phyloP scores from a whole-genome alignment of 2,113 vertebrate genomes.

The Carlito syrichta region DNA sequence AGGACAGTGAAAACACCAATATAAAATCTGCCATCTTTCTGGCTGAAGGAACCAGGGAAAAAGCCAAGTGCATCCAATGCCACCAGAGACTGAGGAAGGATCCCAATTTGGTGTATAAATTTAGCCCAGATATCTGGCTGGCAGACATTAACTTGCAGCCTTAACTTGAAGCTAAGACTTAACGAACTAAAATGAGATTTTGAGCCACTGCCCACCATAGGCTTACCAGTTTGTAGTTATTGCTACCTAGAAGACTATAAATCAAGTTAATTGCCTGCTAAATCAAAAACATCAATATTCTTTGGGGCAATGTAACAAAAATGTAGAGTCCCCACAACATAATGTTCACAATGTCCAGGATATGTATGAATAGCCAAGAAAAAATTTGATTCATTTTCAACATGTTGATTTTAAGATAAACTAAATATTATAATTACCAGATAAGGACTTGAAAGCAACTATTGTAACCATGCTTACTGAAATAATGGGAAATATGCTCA shows the following conservation, averaged over 20 bases:
- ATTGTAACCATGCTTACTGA: neutral
- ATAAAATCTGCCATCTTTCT: neutral
- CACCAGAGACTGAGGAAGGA: neutral
- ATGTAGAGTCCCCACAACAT: neutral
- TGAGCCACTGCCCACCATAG: neutral
- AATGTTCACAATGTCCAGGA: neutral
- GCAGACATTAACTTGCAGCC: neutral
- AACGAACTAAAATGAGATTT: neutral
- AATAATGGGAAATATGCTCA: neutral
- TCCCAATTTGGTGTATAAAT: neutral
- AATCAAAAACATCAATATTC: neutral
- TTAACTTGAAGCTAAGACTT: neutral
- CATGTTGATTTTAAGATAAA: neutral
- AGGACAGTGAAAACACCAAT: neutral
- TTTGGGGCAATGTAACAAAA: neutral
- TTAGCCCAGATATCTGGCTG: neutral
- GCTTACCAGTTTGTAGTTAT: neutral
- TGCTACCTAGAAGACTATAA: too few species aligned
- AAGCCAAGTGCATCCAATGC: neutral
- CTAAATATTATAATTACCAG: neutral
- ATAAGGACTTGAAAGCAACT: neutral
- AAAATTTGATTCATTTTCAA: neutral
- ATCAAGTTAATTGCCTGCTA: neutral
- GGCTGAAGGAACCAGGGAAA: neutral
- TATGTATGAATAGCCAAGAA: neutral